Evolutionary conservation across 2,888 invertebrate species (phyloP).

Genomic region (Morpho achilles): DNA sequence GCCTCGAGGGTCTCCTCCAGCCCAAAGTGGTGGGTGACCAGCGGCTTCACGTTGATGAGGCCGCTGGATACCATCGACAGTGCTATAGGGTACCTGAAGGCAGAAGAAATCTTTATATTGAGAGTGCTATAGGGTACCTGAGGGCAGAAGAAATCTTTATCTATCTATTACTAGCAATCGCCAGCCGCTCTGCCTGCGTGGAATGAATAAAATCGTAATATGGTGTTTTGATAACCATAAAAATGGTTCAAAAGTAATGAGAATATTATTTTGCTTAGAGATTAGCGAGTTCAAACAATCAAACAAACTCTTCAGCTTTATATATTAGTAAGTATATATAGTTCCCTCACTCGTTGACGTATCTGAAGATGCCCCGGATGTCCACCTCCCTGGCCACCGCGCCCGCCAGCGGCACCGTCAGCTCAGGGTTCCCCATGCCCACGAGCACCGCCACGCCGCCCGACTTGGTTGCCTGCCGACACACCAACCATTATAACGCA

Average conservation of each 20-base stretch:
- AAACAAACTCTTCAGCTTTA: too few relatives aligned
- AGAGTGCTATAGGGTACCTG: too few relatives aligned
- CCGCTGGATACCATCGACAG: constrained; percentile 88
- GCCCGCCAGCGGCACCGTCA: constrained; percentile 89
- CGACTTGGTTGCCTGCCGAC: constrained; percentile 86
- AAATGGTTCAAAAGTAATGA: too few relatives aligned
- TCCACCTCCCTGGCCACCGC: constrained; percentile 93
- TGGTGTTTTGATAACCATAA: too few relatives aligned
- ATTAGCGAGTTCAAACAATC: too few relatives aligned
- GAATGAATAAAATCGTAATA: too few relatives aligned
- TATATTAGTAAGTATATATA: constrained; percentile 11
- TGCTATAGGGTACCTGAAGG: constrained; percentile 86
- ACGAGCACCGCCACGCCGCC: constrained; percentile 93
- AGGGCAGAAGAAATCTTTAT: too few relatives aligned
- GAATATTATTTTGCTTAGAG: too few relatives aligned
- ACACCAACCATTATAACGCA: not conserved
- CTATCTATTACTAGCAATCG: too few relatives aligned
- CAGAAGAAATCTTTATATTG: too few relatives aligned
- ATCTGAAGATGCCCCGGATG: constrained; percentile 95
- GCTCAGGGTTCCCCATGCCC: constrained; percentile 90
- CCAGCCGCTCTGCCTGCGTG: too few relatives aligned
- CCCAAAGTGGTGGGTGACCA: constrained; percentile 90
- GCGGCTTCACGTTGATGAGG: constrained; percentile 86
- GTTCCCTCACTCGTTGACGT: constrained; percentile 88
- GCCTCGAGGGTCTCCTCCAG: constrained; percentile 89